Conservation (phyloP, 2,797 vertebrate species). For the Vespertilio murinus region DNA sequence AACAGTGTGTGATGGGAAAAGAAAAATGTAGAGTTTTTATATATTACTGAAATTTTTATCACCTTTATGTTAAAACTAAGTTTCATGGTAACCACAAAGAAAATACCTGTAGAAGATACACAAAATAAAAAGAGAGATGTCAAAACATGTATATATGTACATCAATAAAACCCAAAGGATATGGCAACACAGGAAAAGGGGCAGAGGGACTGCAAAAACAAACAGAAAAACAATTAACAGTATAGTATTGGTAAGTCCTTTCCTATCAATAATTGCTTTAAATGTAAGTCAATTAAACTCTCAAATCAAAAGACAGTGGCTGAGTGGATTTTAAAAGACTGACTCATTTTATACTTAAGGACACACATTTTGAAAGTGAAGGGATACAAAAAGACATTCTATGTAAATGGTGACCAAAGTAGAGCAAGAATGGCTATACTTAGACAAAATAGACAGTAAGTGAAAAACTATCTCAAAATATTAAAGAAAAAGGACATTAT, state of each 20-base stretch:
- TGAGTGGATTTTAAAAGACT: not conserved
- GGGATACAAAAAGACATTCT: not conserved
- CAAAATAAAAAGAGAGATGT: not conserved
- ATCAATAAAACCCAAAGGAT: not conserved
- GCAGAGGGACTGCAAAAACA: not conserved
- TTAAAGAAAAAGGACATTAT: not conserved
- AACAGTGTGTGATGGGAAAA: not conserved
- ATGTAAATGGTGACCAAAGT: not conserved
- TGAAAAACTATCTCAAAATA: not conserved
- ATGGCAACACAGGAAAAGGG: not conserved
- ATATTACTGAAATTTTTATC: not conserved
- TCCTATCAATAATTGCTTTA: not conserved
- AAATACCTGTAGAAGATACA: not conserved
- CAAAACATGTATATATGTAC: not conserved
- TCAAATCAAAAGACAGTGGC: not conserved
- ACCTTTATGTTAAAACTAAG: not conserved
- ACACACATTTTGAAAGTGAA: not conserved
- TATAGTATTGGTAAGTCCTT: not conserved
- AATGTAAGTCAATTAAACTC: not conserved
- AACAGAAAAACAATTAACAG: not conserved
- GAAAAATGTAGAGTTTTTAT: not conserved
- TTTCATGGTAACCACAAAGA: not conserved
- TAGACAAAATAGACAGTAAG: not conserved
- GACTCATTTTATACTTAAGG: not conserved
- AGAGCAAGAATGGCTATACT: not conserved